Conservation (phyloP, 2,888 invertebrate species). For the Lottia gigantea region DNA sequence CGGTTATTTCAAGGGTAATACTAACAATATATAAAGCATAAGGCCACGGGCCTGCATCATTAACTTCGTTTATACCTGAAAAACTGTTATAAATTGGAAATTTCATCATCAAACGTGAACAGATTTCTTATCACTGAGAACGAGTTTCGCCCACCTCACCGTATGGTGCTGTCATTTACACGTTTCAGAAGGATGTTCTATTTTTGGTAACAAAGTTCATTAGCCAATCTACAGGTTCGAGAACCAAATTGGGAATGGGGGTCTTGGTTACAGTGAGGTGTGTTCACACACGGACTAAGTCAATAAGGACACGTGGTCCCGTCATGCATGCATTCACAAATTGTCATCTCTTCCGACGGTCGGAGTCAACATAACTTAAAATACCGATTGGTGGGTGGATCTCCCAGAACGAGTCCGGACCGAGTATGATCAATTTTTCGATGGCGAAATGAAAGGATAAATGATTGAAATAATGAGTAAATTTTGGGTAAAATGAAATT, state of each 20-base stretch:
- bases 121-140: constrained; percentile 11
- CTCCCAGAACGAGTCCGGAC: constrained; percentile 4
- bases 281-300: neutral
- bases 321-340: constrained; percentile 6
- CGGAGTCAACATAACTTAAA: neutral
- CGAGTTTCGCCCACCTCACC: constrained; percentile 11
- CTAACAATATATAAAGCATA: no score
- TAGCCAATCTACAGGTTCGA: constrained; percentile 15
- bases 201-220: constrained; percentile 15
- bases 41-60: neutral
- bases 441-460: neutral
- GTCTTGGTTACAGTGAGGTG: constrained; percentile 11
- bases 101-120: constrained; percentile 11
- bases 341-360: neutral
- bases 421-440: neutral
- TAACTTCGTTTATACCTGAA: neutral
- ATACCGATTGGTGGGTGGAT: constrained; percentile 21
- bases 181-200: constrained; percentile 2
- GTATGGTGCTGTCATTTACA: constrained; percentile 10
- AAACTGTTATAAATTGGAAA: constrained; percentile 10
- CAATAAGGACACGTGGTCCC: neutral
- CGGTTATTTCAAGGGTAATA: no score
- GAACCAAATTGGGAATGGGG: constrained; percentile 20
- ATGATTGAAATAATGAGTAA: constrained; percentile 11
- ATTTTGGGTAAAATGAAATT: constrained; percentile 24